Evolutionary conservation across 2,797 vertebrate species (phyloP), one percentile per base, ranked within the genome.

Genomic region (Mormyrops attenuatus): DNA sequence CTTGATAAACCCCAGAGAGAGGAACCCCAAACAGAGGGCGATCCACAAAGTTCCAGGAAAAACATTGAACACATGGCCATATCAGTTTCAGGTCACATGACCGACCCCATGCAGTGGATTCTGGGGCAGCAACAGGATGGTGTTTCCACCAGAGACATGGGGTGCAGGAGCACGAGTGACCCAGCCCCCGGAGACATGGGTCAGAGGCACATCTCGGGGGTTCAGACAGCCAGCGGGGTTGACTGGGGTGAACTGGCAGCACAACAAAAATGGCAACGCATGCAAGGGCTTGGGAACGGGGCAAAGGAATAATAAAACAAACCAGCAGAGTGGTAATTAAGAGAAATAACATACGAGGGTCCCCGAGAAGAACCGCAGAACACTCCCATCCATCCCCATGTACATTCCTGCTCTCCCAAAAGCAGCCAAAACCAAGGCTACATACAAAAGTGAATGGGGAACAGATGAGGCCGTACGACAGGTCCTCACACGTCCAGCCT

Each of bases 251-350:
- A 87, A 57, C 52, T 87, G 85, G 52, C 85, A 87, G 52, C 5
- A 38, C 13, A 8, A 55, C 85, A 87, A 57, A 88, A 60, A 88
- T 47, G 55, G 55, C 87, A 55, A n/a, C 20, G 87, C 55, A 66
- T 88, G 57, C 87, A 3, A 66, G 87, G 38, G 87, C 57, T 88
- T 88, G 87, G 87, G 87, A 88, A 88, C 57, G 2, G 87, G 57
- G 57, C 55, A 30, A 9, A 63, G 38, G 41, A 66, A 88, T 63
- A 88, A 63, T 66, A 66, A 88, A 60, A 66, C 57, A 66, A 55
- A 88, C 26, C 87, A 41, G 50, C 87, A n/a, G 55, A 66, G 38
- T 66, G 34, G 38, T 63, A 88, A 88, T 88, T 88, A 88, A 88
- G 60, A 88, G 55, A 66, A 88, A 87, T 55, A 88, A 63, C 57